Conservation (phyloP, 2,797 vertebrate species). For the Botia almorhae region DNA sequence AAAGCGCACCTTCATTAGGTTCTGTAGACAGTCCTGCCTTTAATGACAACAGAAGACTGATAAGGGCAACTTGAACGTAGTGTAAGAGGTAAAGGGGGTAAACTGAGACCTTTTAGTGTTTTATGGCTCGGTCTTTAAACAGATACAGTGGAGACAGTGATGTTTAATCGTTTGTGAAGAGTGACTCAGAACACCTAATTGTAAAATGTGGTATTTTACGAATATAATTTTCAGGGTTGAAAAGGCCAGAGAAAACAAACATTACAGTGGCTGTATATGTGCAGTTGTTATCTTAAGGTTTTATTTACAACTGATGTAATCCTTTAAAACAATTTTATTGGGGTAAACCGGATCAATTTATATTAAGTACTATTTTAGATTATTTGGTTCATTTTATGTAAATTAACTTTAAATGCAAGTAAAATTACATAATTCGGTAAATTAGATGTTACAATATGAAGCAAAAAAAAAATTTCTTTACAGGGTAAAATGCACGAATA, state of each 20-base stretch:
- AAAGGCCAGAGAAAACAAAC: too few relatives aligned
- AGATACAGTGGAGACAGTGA: conserved; percentile 15
- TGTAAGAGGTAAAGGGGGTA: not conserved
- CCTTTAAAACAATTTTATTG: not conserved
- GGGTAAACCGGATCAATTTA: too few relatives aligned
- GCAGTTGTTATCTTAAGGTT: not conserved
- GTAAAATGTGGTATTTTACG: too few relatives aligned
- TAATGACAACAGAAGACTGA: conserved; percentile 56
- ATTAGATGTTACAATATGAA: too few relatives aligned
- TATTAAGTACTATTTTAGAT: too few relatives aligned
- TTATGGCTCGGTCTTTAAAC: conserved; percentile 19
- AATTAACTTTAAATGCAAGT: too few relatives aligned
- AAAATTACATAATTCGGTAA: too few relatives aligned
- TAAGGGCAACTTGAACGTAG: conserved; percentile 42
- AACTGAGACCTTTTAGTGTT: not conserved
- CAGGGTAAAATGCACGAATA: not conserved
- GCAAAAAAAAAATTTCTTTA: not conserved
- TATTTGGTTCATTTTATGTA: too few relatives aligned
- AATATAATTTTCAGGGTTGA: too few relatives aligned
- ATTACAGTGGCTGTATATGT: not conserved
- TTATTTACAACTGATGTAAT: not conserved
- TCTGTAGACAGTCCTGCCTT: conserved; percentile 47
- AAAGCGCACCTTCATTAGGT: conserved; percentile 52
- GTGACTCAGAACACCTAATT: not conserved
- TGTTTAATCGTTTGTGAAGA: not conserved